Percentiles rank a stretch among this genome's conserved stretches.
These are phyloP conservation scores for Gallinago jamesoni DNA, from an alignment of 2,113 vertebrate genomes.

Conservation along the genomic window DNA sequence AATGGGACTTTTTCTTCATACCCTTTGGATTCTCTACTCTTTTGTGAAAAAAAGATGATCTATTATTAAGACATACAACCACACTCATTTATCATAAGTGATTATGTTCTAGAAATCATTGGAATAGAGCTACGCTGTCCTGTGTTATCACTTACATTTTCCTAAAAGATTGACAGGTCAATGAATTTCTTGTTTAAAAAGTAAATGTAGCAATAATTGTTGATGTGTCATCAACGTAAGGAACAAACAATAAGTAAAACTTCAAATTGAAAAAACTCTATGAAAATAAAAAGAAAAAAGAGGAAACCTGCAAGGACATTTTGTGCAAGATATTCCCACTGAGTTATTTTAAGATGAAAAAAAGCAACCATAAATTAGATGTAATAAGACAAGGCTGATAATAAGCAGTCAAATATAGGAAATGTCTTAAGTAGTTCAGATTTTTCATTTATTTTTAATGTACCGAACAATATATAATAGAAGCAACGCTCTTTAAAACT, in stretches of 20 bases:
- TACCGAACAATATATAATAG: neutral
- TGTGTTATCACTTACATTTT: neutral
- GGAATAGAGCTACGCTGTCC: neutral
- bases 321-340: neutral
- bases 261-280: conserved; percentile 13
- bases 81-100: conserved; percentile 18
- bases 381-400: neutral
- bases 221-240: neutral
- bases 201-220: conserved; percentile 35
- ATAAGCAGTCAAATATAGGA: neutral
- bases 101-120: neutral
- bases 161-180: neutral
- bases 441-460: conserved; percentile 17
- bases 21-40: neutral
- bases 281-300: neutral
- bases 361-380: neutral
- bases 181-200: neutral
- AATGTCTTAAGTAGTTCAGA: neutral
- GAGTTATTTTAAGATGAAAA: neutral
- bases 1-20: neutral
- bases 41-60: neutral
- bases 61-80: neutral
- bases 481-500: neutral
- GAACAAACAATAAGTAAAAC: neutral
- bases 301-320: neutral